Conservation (phyloP, 2,888 invertebrate species). For the Ophraella communa region DNA sequence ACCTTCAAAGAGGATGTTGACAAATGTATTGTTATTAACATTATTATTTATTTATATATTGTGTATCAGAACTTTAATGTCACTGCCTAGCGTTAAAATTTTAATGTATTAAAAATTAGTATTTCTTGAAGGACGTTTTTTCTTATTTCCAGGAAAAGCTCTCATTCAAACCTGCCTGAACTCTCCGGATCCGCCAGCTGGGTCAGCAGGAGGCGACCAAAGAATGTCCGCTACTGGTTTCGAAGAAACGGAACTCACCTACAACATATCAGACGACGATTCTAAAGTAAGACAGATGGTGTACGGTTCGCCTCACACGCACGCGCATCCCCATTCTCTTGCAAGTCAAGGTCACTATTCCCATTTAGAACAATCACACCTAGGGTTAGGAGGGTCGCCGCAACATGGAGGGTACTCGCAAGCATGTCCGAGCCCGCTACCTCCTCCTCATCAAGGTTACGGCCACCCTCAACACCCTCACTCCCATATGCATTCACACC, state of each 20-base stretch:
- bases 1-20: too few species aligned
- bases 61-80: too few species aligned
- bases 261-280: slow-evolving; percentile 94
- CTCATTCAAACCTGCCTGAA: slow-evolving; percentile 98
- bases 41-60: too few species aligned
- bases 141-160: slow-evolving; percentile 78
- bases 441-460: slow-evolving; percentile 64
- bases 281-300: slow-evolving; percentile 97
- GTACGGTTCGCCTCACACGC: slow-evolving; percentile 72
- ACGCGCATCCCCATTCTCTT: slow-evolving; percentile 69
- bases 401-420: slow-evolving; percentile 67
- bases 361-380: slow-evolving; percentile 57
- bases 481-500: slow-evolving; percentile 74
- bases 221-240: slow-evolving; percentile 98
- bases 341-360: slow-evolving; percentile 57
- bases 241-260: slow-evolving; percentile 98
- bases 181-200: slow-evolving; percentile 88
- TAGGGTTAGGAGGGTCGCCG: slow-evolving; percentile 59
- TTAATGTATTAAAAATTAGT: not conserved
- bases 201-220: slow-evolving; percentile 77
- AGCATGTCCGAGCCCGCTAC: slow-evolving; percentile 77
- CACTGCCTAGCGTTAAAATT: slow-evolving; percentile 6
- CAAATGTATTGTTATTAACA: too few species aligned
- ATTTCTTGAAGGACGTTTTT: slow-evolving; percentile 28
- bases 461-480: slow-evolving; percentile 77